A percentile compares a stretch with the other conserved stretches of the same genome.
Conservation (phyloP, 2,888 invertebrate species). For the Blastobasis adustella region DNA sequence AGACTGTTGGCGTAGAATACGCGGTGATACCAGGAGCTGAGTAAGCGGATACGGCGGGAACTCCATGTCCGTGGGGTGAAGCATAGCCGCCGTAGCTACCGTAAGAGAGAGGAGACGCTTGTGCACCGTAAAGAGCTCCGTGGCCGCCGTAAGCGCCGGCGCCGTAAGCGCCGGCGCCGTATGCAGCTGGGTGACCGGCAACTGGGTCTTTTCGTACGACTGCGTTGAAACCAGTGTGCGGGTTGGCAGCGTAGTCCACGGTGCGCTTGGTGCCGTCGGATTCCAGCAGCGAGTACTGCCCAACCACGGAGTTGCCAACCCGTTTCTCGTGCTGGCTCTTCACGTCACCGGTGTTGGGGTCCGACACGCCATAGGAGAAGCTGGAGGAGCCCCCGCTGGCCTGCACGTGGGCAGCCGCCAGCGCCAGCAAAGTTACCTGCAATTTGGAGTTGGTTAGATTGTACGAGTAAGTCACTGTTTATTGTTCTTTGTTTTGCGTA, state of each 20-base stretch:
- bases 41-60: not conserved
- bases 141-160: constrained; percentile 15
- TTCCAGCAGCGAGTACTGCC: constrained; percentile 61
- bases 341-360: constrained; percentile 65
- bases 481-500: no score
- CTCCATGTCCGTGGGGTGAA: not conserved
- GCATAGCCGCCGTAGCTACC: no score
- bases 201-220: constrained; percentile 64
- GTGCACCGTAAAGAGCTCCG: not conserved
- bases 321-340: constrained; percentile 58
- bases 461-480: no score
- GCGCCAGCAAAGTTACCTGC: not conserved
- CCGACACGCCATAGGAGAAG: constrained; percentile 68
- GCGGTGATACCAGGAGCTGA: not conserved
- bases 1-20: not conserved
- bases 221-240: constrained; percentile 68
- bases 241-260: constrained; percentile 70
- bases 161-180: constrained; percentile 16
- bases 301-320: constrained; percentile 25
- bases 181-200: constrained; percentile 16
- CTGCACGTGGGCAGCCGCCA: constrained; percentile 21
- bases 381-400: constrained; percentile 41
- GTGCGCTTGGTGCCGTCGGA: constrained; percentile 68
- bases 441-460: no score
- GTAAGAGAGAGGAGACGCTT: not conserved